Conservation (phyloP, 2,113 vertebrate genomes). For the Chamaea fasciata region DNA sequence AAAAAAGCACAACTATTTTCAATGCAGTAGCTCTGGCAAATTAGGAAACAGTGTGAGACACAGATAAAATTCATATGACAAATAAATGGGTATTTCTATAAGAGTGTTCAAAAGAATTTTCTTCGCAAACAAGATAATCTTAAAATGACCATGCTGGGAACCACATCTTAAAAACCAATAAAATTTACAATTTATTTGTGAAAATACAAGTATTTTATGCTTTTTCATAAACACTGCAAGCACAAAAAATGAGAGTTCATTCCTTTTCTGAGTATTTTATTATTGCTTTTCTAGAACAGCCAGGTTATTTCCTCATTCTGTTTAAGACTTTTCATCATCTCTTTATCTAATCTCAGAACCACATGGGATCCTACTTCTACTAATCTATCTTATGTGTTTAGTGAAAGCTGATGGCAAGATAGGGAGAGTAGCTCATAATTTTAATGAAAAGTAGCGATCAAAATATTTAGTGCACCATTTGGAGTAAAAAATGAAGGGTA, state of each 20-base stretch:
- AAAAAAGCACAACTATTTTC: not conserved
- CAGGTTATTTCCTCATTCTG: slow-evolving; percentile 6
- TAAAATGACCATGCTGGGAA: not conserved
- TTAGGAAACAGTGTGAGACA: not conserved
- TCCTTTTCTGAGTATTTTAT: slow-evolving; percentile 11
- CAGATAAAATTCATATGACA: not conserved
- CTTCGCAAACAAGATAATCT: slow-evolving; percentile 1
- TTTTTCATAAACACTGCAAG: not conserved
- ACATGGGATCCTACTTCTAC: not conserved
- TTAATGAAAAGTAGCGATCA: slow-evolving; percentile 15
- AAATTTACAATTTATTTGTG: not conserved
- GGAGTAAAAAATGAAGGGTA: not conserved
- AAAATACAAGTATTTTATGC: not conserved
- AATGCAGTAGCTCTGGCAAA: not conserved
- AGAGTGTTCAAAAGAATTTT: not conserved
- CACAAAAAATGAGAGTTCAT: not conserved
- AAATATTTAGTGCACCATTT: not conserved
- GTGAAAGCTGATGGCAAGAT: not conserved
- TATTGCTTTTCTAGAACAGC: slow-evolving; percentile 8
- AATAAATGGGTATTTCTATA: not conserved
- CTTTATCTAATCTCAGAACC: slow-evolving; percentile 41
- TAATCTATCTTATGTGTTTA: not conserved
- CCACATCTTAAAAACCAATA: not conserved
- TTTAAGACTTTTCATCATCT: slow-evolving; percentile 28
- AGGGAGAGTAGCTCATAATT: not conserved